Evolutionary conservation across 2,797 vertebrate species (phyloP).

Genomic region (Podarcis lilfordi): DNA sequence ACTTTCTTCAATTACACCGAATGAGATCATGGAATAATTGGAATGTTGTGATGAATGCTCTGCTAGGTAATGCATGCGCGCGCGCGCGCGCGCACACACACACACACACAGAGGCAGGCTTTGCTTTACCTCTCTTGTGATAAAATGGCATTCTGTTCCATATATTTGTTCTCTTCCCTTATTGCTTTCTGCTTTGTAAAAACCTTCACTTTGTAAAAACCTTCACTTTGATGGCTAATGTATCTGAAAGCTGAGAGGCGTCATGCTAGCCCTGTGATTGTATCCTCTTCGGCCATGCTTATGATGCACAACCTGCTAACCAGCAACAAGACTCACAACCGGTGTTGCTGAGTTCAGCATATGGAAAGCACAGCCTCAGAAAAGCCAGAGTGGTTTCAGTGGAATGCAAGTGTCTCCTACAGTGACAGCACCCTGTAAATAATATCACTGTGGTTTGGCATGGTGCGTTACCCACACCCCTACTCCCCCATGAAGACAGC

Average conservation of each 20-base stretch:
- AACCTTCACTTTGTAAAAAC: background rate
- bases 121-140: background rate
- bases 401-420: slow-evolving; percentile 2
- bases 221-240: background rate
- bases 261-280: background rate
- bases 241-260: background rate
- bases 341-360: background rate
- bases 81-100: fast-evolving
- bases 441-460: background rate
- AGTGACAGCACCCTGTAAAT: slow-evolving; percentile 8
- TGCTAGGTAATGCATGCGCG: background rate
- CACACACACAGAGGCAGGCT: background rate
- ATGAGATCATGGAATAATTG: slow-evolving; percentile 36
- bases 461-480: too few relatives aligned
- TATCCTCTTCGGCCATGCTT: background rate
- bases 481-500: background rate
- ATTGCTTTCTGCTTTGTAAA: background rate
- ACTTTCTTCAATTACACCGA: slow-evolving; percentile 19
- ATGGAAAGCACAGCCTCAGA: background rate
- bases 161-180: background rate
- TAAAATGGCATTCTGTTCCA: background rate
- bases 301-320: background rate
- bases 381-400: background rate
- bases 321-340: background rate
- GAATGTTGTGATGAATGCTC: slow-evolving; percentile 16